phyloP scores from a whole-genome alignment of 1,140 invertebrate genomes.

The Drosophila setifemur region DNA sequence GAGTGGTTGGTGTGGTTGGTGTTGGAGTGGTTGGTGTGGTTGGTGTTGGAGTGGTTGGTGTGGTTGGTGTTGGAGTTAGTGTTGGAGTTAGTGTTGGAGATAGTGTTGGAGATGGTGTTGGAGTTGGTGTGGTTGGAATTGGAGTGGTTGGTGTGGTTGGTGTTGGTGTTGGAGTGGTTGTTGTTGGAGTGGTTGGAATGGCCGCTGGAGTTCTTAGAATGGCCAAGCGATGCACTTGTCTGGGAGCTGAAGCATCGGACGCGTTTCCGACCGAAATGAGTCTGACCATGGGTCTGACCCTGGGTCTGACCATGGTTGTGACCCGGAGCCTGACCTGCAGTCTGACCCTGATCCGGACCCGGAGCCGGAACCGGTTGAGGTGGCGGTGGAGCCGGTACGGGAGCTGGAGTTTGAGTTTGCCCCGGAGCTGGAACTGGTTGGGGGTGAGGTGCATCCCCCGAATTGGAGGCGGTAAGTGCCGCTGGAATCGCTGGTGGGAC shows the following conservation, averaged over 20 bases:
- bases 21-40: no score
- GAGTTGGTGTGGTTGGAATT: background rate
- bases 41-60: no score
- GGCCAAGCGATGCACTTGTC: no score
- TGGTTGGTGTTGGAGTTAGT: no score
- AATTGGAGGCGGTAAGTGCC: background rate
- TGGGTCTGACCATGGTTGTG: background rate
- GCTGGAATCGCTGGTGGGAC: conserved; percentile 1
- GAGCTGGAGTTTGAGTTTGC: background rate
- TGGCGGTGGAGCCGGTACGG: background rate
- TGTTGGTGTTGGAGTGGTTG: background rate
- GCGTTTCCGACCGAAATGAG: background rate
- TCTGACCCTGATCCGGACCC: no score
- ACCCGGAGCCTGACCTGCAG: no score
- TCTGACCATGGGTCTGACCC: background rate
- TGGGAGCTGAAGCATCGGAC: background rate
- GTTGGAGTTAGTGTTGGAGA: background rate
- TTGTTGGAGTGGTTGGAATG: background rate
- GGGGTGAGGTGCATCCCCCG: no score
- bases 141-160: background rate
- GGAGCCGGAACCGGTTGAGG: background rate
- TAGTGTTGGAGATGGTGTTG: no score
- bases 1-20: no score
- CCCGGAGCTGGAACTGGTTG: background rate
- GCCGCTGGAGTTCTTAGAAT: no score